Percentiles rank a stretch among this genome's conserved stretches.
Conservation (phyloP, 2,797 vertebrate genomes). For the Columba guinea region DNA sequence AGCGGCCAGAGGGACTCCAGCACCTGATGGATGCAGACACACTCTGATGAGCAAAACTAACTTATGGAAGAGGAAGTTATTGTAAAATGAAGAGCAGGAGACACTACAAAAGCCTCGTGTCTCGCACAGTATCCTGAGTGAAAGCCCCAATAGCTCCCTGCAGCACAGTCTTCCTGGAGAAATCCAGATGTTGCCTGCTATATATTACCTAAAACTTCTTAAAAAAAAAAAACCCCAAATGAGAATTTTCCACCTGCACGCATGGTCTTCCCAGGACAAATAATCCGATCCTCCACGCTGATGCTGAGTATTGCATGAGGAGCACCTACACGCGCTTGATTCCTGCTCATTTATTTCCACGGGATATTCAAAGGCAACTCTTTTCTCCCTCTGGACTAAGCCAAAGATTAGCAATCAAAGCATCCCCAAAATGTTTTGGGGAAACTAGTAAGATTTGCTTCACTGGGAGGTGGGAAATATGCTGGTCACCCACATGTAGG, state of each 20-base stretch:
- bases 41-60: rapidly evolving
- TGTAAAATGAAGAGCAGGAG: background rate
- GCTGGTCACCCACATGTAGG: rapidly evolving
- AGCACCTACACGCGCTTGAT: background rate
- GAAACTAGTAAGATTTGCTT: background rate
- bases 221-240: background rate
- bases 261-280: rapidly evolving
- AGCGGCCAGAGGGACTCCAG: background rate
- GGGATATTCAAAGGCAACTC: background rate
- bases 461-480: background rate
- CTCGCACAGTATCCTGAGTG: background rate
- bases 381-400: background rate
- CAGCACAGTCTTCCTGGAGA: background rate
- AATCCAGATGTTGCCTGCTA: background rate
- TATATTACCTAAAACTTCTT: background rate
- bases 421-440: background rate
- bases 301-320: rapidly evolving
- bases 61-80: background rate
- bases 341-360: background rate
- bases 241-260: background rate
- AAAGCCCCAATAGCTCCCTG: background rate
- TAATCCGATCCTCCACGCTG: background rate
- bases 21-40: rapidly evolving
- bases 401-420: background rate
- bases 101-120: rapidly evolving